Evolutionary conservation across 1,140 invertebrate species (phyloP).

Genomic region (Hyles vespertilio): DNA sequence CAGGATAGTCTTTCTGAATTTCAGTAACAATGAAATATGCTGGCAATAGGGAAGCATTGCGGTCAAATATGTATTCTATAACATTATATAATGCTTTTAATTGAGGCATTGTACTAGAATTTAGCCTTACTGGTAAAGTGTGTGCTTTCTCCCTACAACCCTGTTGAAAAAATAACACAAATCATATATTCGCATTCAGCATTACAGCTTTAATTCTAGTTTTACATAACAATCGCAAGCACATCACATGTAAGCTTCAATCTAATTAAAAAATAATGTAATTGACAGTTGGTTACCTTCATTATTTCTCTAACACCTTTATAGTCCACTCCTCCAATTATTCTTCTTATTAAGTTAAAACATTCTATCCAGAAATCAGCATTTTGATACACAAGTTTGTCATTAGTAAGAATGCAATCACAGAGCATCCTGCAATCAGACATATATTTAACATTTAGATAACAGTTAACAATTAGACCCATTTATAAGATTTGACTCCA

Average conservation of each 20-base stretch:
- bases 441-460: no score
- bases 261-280: no score
- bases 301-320: constrained; percentile 95
- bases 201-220: no score
- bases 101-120: constrained; percentile 87
- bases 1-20: constrained; percentile 90
- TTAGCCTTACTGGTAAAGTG: constrained; percentile 84
- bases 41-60: constrained; percentile 93
- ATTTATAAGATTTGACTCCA: no score
- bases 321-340: constrained; percentile 95
- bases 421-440: constrained; percentile 83
- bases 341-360: constrained; percentile 89
- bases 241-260: no score
- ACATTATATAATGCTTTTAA: constrained; percentile 87
- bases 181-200: no score
- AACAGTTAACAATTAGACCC: no score
- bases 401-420: constrained; percentile 87
- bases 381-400: constrained; percentile 86
- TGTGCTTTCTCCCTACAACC: constrained; percentile 91
- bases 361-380: constrained; percentile 91
- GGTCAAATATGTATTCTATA: constrained; percentile 92
- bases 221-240: no score
- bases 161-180: constrained; percentile 61
- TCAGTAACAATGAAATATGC: constrained; percentile 97
- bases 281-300: constrained; percentile 78